Base-by-base conservation (phyloP, 2,888 invertebrate species). In the Ectemnius lituratus region DNA sequence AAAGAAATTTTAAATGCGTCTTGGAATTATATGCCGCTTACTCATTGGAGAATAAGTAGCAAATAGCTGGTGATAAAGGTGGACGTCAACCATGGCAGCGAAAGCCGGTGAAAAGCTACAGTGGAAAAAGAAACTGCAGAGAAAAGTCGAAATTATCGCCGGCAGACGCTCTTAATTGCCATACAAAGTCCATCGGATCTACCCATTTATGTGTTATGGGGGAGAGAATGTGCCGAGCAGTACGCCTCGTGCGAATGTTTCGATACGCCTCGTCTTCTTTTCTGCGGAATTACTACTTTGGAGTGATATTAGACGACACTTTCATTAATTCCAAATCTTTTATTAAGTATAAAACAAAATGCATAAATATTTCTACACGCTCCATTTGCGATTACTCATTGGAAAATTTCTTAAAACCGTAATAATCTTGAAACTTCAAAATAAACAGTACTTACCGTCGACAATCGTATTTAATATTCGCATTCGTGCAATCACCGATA, bases 131-230 rank as follows among this genome's bases (percentile, higher is more conserved):
- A 73, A 80, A 73, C 52, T 71, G 70, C 64, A 69, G 60, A 63
- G 71, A 81, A 79, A 84, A 84, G n/a, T 81, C 67, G 75, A 73
- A 84, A 75, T 82, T 85, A 86, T 86, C 84, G 67, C 65, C 37
- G 18, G 69, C 82, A 84, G 85, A 85, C 85, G 75, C 47, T 81
- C 70, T 84, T 84, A 86, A 84, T 85, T 81, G 73, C 79, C 66
- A 81, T 82, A 59, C 85, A 86, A 86, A 86, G 86, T 86, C 75
- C 87, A 77, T 14, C 49, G 57, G 49, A 61, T 58, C 47, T 23
- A 62, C 27, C 27, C 62, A 66, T 59, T 57, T 18, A 49, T 11
- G 4, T 62, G 18, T 23, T 59, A 47, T 37, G 11, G 37, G 37
- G 11, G 62, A 52, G 52, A 56, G 59, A 23, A 46, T 6, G 47